Conservation (phyloP, 2,888 invertebrate genomes). For the Ceraclea dissimilis region DNA sequence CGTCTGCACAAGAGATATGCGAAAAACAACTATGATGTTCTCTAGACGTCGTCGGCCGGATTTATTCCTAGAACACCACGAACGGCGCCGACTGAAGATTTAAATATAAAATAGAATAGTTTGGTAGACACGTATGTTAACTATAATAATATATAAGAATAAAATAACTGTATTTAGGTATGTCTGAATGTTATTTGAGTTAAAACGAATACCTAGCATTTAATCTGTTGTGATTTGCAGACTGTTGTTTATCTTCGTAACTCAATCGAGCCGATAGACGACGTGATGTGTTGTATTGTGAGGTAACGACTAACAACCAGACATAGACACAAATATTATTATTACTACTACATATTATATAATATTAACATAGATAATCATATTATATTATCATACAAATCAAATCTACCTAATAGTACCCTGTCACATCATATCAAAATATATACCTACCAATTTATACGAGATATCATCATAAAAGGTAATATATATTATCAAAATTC, state of each 20-base stretch:
- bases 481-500: too few relatives aligned
- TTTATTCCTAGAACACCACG: conserved; percentile 11
- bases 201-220: conserved; percentile 1
- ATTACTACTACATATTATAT: too few relatives aligned
- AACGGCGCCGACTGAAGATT: conserved; percentile 6
- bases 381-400: too few relatives aligned
- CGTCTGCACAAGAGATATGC: conserved; percentile 12
- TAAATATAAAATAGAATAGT: neutral
- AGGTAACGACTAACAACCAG: too few relatives aligned
- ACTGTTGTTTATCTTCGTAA: neutral
- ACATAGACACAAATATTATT: too few relatives aligned
- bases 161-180: neutral
- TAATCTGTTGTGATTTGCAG: conserved; percentile 3
- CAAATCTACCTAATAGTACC: too few relatives aligned
- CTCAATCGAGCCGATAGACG: too few relatives aligned
- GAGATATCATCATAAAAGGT: too few relatives aligned
- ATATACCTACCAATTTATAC: too few relatives aligned
- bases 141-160: neutral
- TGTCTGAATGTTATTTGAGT: neutral
- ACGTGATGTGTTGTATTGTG: too few relatives aligned
- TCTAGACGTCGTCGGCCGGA: conserved; percentile 13
- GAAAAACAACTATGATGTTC: conserved; percentile 9
- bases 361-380: too few relatives aligned
- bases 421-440: too few relatives aligned
- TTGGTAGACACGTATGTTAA: neutral